These are phyloP conservation scores for Thalassaphorura encarpata DNA, from an alignment of 1,140 invertebrate genomes.

Conservation along the genomic window DNA sequence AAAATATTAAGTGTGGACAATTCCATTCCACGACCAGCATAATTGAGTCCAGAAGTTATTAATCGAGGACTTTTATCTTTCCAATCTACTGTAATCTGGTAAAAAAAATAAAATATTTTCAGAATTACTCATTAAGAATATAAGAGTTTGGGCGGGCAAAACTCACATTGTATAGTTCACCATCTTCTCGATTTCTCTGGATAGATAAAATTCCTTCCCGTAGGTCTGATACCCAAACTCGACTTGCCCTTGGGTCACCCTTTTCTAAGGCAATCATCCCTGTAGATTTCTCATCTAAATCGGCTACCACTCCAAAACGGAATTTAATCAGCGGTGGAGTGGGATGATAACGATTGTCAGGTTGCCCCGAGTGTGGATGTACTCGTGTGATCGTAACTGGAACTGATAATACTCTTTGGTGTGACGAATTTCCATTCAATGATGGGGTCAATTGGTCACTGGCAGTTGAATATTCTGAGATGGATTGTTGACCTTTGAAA, in stretches of 20 bases:
- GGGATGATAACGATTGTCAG: too few relatives aligned
- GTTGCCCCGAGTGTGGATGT: too few relatives aligned
- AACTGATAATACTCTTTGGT: too few relatives aligned
- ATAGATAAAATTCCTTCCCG: background rate
- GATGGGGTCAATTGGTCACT: too few relatives aligned
- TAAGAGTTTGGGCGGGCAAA: background rate
- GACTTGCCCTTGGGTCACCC: background rate
- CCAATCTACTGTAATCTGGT: background rate
- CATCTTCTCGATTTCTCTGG: background rate
- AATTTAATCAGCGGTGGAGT: too few relatives aligned
- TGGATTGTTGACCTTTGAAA: too few relatives aligned
- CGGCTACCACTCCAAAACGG: background rate
- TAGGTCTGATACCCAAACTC: background rate
- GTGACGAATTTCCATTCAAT: too few relatives aligned
- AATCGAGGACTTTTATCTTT: conserved; percentile 42
- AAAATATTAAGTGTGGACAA: conserved; percentile 90
- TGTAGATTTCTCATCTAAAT: background rate
- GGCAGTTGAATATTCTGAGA: too few relatives aligned
- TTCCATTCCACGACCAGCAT: conserved; percentile 92
- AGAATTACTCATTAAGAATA: background rate
- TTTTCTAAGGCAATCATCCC: background rate
- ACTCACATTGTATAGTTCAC: background rate
- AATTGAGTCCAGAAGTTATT: conserved; percentile 58
- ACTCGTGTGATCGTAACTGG: too few relatives aligned
- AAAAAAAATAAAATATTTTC: background rate